phyloP scores from a whole-genome alignment of 2,888 invertebrate genomes.

The Lissonota sp. region DNA sequence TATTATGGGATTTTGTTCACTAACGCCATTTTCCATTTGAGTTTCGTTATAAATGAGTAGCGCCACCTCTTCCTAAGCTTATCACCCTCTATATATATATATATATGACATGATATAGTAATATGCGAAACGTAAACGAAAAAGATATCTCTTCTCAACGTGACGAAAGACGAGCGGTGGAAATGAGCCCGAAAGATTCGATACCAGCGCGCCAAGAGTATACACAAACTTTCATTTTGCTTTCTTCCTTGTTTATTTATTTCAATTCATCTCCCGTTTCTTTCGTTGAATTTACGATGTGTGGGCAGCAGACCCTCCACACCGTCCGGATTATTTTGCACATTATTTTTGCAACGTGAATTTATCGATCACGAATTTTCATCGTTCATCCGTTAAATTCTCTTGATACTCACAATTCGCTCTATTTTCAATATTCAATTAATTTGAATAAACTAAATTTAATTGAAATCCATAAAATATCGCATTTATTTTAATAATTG shows the following conservation, averaged over 20 bases:
- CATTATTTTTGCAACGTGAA: background rate
- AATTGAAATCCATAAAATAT: no score
- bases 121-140: conserved; percentile 14
- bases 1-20: no score
- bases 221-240: conserved; percentile 8
- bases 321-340: background rate
- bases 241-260: conserved; percentile 21
- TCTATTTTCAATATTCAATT: no score
- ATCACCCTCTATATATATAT: conserved; percentile 19
- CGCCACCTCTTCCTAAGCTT: conserved; percentile 39
- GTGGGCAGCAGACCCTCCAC: background rate
- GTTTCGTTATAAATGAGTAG: background rate
- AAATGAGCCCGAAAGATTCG: conserved; percentile 54
- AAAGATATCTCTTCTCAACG: conserved; percentile 25
- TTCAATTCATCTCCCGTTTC: conserved; percentile 10
- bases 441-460: no score
- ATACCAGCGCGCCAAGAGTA: background rate
- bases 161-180: conserved; percentile 17
- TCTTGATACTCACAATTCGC: no score
- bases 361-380: background rate
- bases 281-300: conserved; percentile 16
- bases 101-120: conserved; percentile 1
- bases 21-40: background rate
- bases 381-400: background rate
- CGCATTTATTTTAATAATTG: no score